Evolutionary conservation across 2,797 vertebrate species (phyloP).

Genomic region (Sebastes taczanowskii): DNA sequence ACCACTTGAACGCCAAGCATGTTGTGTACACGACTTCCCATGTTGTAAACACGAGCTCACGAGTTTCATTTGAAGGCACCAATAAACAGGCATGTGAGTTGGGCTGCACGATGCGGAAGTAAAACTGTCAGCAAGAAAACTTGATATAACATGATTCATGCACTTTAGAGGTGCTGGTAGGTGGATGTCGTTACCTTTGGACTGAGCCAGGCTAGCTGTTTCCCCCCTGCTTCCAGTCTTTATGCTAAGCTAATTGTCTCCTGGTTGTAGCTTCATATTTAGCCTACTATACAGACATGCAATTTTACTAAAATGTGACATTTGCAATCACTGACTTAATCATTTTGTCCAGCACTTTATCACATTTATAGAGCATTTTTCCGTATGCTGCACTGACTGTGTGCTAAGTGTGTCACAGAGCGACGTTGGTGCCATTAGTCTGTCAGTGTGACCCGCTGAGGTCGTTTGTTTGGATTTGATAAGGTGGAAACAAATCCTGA

Average conservation of each 20-base stretch:
- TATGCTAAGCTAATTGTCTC: not conserved
- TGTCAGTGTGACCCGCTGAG: slow-evolving; percentile 16
- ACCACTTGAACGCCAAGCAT: no score
- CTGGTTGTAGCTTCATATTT: not conserved
- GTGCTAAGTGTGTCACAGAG: slow-evolving; percentile 19
- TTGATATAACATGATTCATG: not conserved
- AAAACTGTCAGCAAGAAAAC: not conserved
- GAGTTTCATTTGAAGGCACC: no score
- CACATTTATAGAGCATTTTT: not conserved
- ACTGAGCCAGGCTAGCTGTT: not conserved
- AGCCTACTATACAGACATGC: not conserved
- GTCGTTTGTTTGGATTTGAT: slow-evolving; percentile 53
- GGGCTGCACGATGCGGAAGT: not conserved
- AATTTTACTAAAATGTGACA: not conserved
- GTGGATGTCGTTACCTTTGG: not conserved
- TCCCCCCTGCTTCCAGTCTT: not conserved
- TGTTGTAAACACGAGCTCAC: no score
- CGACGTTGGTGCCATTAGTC: slow-evolving; percentile 21
- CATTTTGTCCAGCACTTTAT: slow-evolving; percentile 5
- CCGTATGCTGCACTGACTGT: not conserved
- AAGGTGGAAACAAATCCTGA: slow-evolving; percentile 50
- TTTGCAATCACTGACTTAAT: not conserved
- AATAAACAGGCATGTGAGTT: no score
- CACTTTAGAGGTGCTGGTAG: not conserved
- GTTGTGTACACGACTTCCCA: no score